Evolutionary conservation across 2,797 vertebrate genomes (phyloP).

Genomic region (Hapalemur alaotrensis): DNA sequence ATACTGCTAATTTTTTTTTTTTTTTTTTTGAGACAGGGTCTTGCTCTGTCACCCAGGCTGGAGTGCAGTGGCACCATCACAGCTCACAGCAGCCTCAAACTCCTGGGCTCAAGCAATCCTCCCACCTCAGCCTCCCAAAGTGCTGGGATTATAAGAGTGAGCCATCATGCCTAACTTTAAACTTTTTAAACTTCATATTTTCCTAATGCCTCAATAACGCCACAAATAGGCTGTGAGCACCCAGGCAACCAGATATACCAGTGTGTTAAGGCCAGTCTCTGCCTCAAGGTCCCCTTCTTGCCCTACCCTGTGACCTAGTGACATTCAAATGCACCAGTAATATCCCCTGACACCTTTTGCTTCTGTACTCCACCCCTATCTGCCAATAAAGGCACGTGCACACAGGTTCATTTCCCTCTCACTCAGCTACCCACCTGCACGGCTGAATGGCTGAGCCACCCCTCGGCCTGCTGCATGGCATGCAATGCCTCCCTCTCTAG

Average conservation of each 20-base stretch:
- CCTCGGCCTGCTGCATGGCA: neutral
- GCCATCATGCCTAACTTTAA: neutral
- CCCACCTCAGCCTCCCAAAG: neutral
- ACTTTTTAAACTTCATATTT: neutral
- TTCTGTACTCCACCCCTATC: neutral
- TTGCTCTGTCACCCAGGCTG: neutral
- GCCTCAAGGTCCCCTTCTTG: neutral
- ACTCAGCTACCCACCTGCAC: neutral
- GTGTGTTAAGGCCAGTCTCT: neutral
- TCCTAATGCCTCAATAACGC: neutral
- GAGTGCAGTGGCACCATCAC: neutral
- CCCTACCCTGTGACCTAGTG: neutral
- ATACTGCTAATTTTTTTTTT: neutral
- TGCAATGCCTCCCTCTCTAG: neutral
- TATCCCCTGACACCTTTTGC: neutral
- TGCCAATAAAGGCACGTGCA: neutral
- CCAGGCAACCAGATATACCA: neutral
- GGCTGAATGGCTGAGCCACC: neutral
- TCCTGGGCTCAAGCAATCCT: neutral
- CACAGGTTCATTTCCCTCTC: neutral
- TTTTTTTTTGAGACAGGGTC: neutral
- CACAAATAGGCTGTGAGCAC: neutral
- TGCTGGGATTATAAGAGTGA: neutral
- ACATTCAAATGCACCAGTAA: neutral
- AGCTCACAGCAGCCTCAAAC: neutral